These are phyloP conservation scores for Archips xylosteana DNA, from an alignment of 2,888 invertebrate species.

Conservation along the genomic window DNA sequence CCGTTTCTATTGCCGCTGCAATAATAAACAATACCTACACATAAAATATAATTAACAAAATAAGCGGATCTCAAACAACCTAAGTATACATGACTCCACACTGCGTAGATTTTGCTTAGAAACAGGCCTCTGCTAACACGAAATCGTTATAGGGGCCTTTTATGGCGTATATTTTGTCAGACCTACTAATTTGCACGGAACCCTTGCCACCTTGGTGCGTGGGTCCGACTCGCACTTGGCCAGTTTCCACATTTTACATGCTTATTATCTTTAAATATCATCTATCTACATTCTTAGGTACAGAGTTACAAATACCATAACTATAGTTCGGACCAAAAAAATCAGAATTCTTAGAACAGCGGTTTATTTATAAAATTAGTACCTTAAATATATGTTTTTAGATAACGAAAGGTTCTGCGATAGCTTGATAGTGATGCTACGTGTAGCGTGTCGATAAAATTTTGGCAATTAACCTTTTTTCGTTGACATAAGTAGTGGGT, in stretches of 20 bases:
- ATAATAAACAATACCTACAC: too few species aligned
- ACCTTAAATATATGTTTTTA: conserved; percentile 56
- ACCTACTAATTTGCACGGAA: too few species aligned
- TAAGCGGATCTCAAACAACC: too few species aligned
- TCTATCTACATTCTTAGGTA: not conserved
- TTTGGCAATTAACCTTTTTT: not conserved
- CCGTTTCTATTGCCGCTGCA: too few species aligned
- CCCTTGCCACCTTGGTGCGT: too few species aligned
- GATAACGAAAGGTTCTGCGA: conserved; percentile 53
- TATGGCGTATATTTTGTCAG: too few species aligned
- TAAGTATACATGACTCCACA: too few species aligned
- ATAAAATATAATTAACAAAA: too few species aligned
- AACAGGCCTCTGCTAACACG: too few species aligned
- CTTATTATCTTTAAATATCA: not conserved
- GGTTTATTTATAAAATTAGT: conserved; percentile 60
- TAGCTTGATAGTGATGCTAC: conserved; percentile 43
- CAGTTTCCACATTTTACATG: not conserved
- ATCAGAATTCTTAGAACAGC: conserved; percentile 56
- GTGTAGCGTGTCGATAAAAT: conserved; percentile 1
- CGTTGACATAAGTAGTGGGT: not conserved
- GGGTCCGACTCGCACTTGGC: too few species aligned
- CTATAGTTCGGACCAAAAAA: not conserved
- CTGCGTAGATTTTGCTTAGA: too few species aligned
- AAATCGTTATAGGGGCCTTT: too few species aligned
- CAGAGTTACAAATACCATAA: not conserved